Conservation (phyloP, 64 coral and sea anemone genomes). For the Cladopsammia gracilis region DNA sequence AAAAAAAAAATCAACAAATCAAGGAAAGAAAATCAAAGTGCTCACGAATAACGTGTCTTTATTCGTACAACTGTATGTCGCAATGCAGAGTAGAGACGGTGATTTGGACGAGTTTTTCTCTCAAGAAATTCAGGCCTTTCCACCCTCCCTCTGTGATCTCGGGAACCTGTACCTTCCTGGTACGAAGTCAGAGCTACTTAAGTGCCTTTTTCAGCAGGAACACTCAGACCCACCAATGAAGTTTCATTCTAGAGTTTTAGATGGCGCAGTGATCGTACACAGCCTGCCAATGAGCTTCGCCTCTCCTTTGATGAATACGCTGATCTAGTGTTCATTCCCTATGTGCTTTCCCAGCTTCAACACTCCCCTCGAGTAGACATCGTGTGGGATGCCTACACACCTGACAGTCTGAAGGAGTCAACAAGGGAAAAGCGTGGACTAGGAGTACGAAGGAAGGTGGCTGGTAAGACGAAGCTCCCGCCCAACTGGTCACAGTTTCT, state of each 20-base stretch:
- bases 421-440: constrained; percentile 34
- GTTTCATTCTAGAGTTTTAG: constrained; percentile 50
- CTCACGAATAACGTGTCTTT: constrained; percentile 46
- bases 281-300: constrained; percentile 16
- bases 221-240: not conserved
- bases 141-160: constrained; percentile 44
- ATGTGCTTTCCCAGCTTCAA: constrained; percentile 28
- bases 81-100: constrained; percentile 58
- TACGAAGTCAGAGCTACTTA: too few relatives aligned
- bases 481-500: constrained; percentile 50
- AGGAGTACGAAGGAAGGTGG: constrained; percentile 38
- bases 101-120: constrained; percentile 69
- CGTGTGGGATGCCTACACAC: constrained; percentile 45
- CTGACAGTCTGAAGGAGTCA: constrained; percentile 43
- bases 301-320: constrained; percentile 65
- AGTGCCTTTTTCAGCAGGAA: constrained; percentile 10
- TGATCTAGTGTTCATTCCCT: constrained; percentile 66
- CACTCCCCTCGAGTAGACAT: constrained; percentile 14
- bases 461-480: constrained; percentile 48
- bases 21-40: constrained; percentile 46
- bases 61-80: constrained; percentile 46
- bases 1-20: constrained; percentile 39
- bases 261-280: constrained; percentile 73
- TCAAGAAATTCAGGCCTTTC: constrained; percentile 48
- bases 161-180: constrained; percentile 31